Conservation (phyloP, 2,888 invertebrate species). For the Drosophila paracracens region DNA sequence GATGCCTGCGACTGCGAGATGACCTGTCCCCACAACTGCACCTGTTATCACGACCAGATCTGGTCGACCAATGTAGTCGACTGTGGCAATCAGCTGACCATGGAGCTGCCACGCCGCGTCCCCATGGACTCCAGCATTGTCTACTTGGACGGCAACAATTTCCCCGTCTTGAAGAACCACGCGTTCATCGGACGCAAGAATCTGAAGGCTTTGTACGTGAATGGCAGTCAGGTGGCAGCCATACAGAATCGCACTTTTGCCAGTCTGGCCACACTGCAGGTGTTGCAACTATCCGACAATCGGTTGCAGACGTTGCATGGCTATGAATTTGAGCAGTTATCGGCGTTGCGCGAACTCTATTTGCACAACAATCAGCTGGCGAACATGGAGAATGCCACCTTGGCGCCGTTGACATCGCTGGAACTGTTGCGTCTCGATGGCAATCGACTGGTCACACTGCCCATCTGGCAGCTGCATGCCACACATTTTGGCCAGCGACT, state of each 20-base stretch:
- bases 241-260: conserved; percentile 97
- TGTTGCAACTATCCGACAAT: conserved; percentile 94
- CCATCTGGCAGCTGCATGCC: conserved; percentile 89
- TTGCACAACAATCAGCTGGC: conserved; percentile 94
- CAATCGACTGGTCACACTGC: conserved; percentile 92
- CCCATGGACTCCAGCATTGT: conserved; percentile 98
- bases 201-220: conserved; percentile 93
- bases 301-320: conserved; percentile 92
- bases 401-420: conserved; percentile 91
- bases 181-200: conserved; percentile 97
- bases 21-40: conserved; percentile 97
- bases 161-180: conserved; percentile 94
- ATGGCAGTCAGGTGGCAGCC: conserved; percentile 92
- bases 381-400: conserved; percentile 92
- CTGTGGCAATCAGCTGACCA: conserved; percentile 92
- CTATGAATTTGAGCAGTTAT: conserved; percentile 94
- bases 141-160: conserved; percentile 95
- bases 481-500: conserved; percentile 82
- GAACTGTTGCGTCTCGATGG: conserved; percentile 93
- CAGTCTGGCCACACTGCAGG: conserved; percentile 92
- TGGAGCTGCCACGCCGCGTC: conserved; percentile 93
- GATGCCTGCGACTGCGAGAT: conserved; percentile 99
- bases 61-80: conserved; percentile 97
- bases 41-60: conserved; percentile 97
- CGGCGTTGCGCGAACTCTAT: conserved; percentile 92